These are phyloP conservation scores for Melinaea menophilus DNA, from an alignment of 2,888 invertebrate genomes.

Conservation along the genomic window DNA sequence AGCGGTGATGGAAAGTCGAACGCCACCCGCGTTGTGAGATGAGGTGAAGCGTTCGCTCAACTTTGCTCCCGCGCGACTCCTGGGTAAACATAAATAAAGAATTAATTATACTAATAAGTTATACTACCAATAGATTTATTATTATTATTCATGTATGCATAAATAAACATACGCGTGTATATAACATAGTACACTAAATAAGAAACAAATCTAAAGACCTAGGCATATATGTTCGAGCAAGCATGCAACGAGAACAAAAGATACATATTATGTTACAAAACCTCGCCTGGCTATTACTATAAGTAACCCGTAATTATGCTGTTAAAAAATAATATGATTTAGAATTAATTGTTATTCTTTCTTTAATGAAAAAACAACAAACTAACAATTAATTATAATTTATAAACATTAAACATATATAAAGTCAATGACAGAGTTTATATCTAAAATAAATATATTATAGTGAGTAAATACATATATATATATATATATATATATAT, in stretches of 20 bases:
- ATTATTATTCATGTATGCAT: background rate
- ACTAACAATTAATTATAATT: too few relatives aligned
- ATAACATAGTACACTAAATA: background rate
- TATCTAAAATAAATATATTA: too few relatives aligned
- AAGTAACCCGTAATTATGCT: background rate
- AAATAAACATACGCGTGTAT: background rate
- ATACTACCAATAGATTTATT: too few relatives aligned
- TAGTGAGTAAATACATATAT: too few relatives aligned
- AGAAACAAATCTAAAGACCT: background rate
- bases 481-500: too few relatives aligned
- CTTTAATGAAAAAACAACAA: too few relatives aligned
- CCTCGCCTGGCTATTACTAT: constrained; percentile 13
- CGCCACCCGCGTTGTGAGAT: constrained; percentile 79
- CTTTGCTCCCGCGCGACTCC: constrained; percentile 78
- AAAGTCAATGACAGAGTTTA: too few relatives aligned
- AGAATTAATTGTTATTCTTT: too few relatives aligned
- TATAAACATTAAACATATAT: too few relatives aligned
- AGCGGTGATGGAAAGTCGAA: constrained; percentile 86
- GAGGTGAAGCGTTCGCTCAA: constrained; percentile 83
- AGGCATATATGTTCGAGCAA: constrained; percentile 11
- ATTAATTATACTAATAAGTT: background rate
- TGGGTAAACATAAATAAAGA: constrained; percentile 31
- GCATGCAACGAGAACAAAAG: constrained; percentile 11
- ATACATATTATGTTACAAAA: constrained; percentile 21
- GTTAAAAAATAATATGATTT: too few relatives aligned